Evolutionary conservation across 2,797 vertebrate species (phyloP).

Genomic region (Pseudopleuronectes americanus): DNA sequence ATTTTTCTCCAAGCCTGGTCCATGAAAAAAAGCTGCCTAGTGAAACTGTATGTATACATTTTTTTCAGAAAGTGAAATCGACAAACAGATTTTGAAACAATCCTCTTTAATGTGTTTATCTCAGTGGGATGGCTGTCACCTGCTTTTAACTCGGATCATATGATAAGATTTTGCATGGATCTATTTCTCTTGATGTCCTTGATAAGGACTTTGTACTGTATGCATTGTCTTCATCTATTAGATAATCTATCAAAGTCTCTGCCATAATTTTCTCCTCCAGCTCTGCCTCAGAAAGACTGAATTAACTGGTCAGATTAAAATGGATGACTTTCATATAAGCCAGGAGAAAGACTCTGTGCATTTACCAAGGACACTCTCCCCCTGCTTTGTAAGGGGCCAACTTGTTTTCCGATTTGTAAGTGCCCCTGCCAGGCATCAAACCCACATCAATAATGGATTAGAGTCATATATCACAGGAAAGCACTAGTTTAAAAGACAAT

Average conservation of each 20-base stretch:
- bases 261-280: constrained; percentile 41
- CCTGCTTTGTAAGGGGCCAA: constrained; percentile 34
- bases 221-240: constrained; percentile 51
- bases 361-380: constrained; percentile 51
- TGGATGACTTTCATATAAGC: constrained; percentile 74
- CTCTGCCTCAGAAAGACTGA: constrained; percentile 57
- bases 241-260: constrained; percentile 59
- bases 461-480: constrained; percentile 55
- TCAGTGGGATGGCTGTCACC: constrained; percentile 33
- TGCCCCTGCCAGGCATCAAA: constrained; percentile 42
- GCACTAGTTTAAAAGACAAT: constrained; percentile 33
- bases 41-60: no score
- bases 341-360: constrained; percentile 52
- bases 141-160: constrained; percentile 31
- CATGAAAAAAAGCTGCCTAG: no score
- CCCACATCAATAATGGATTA: constrained; percentile 64
- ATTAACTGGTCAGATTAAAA: constrained; percentile 74
- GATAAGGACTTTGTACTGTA: constrained; percentile 52
- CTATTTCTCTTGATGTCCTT: constrained; percentile 43
- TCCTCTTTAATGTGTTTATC: constrained; percentile 27
- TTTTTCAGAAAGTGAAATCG: constrained; percentile 21
- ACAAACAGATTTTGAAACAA: not conserved
- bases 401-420: constrained; percentile 63
- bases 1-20: no score
- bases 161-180: constrained; percentile 44